phyloP scores from a whole-genome alignment of 2,797 vertebrate species.

The Myotis planiceps region DNA sequence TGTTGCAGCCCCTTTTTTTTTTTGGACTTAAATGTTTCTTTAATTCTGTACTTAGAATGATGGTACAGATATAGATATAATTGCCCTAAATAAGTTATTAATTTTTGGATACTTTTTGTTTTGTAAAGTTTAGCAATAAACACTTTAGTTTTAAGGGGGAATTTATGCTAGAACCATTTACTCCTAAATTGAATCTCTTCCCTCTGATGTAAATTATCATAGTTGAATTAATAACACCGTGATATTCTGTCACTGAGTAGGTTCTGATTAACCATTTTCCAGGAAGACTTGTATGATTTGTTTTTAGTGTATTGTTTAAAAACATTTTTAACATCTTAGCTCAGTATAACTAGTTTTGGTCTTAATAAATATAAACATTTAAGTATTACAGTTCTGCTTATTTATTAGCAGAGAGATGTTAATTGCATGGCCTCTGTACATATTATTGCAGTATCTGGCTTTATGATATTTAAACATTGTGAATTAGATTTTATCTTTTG shows the following conservation, averaged over 20 bases:
- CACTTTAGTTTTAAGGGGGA: background rate
- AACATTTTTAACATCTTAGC: background rate
- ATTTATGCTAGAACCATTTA: background rate
- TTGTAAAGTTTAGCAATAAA: background rate
- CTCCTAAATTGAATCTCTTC: background rate
- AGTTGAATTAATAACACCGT: background rate
- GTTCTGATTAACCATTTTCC: background rate
- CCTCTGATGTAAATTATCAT: background rate
- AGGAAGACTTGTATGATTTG: background rate
- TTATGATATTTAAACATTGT: background rate
- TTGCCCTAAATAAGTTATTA: background rate
- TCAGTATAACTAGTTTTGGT: background rate
- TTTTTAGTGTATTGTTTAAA: constrained; percentile 7
- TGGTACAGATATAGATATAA: background rate
- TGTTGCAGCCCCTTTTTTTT: background rate
- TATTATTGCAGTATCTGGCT: background rate
- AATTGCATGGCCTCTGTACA: background rate
- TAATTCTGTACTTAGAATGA: background rate
- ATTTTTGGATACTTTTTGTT: background rate
- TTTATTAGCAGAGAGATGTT: background rate
- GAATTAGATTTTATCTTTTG: background rate
- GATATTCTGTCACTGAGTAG: background rate
- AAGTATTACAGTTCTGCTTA: background rate
- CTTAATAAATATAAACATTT: background rate
- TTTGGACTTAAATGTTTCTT: constrained; percentile 13